Percentiles rank a stretch among this genome's conserved stretches.
Conservation (phyloP, 2,113 vertebrate genomes). For the Microcebus ravelobensis region DNA sequence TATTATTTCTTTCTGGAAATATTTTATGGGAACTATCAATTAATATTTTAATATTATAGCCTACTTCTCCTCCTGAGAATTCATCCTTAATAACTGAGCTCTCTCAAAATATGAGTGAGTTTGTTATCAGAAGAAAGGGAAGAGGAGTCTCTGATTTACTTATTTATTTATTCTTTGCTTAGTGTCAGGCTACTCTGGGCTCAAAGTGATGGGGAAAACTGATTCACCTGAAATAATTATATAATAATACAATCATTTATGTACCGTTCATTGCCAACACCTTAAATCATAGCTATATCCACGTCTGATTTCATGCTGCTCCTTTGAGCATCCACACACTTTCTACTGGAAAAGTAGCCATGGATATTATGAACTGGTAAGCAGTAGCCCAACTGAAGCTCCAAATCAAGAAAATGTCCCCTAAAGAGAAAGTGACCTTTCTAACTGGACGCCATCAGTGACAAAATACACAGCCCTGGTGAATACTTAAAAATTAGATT, state of each 20-base stretch:
- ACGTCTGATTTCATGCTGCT: not conserved
- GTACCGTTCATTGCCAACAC: not conserved
- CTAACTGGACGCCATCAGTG: not conserved
- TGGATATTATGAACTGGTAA: not conserved
- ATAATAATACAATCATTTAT: slow-evolving; percentile 44
- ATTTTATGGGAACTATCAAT: not conserved
- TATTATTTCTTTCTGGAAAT: slow-evolving; percentile 23
- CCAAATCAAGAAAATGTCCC: slow-evolving; percentile 12
- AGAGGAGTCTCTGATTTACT: not conserved
- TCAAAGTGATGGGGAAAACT: slow-evolving; percentile 29
- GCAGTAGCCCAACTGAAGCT: not conserved
- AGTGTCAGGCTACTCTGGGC: not conserved
- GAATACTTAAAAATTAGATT: not conserved
- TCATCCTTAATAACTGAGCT: not conserved
- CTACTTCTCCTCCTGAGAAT: slow-evolving; percentile 12
- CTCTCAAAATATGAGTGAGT: not conserved
- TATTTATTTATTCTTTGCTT: not conserved
- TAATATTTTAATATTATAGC: slow-evolving; percentile 8
- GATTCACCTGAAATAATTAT: slow-evolving; percentile 23
- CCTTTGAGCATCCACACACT: not conserved
- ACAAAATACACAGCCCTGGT: not conserved
- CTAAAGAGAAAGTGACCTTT: not conserved
- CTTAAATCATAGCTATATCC: not conserved
- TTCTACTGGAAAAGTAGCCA: slow-evolving; percentile 30
- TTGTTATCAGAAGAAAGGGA: not conserved